These are phyloP conservation scores for Triplophysa rosa DNA, from an alignment of 2,113 vertebrate genomes.

Conservation along the genomic window DNA sequence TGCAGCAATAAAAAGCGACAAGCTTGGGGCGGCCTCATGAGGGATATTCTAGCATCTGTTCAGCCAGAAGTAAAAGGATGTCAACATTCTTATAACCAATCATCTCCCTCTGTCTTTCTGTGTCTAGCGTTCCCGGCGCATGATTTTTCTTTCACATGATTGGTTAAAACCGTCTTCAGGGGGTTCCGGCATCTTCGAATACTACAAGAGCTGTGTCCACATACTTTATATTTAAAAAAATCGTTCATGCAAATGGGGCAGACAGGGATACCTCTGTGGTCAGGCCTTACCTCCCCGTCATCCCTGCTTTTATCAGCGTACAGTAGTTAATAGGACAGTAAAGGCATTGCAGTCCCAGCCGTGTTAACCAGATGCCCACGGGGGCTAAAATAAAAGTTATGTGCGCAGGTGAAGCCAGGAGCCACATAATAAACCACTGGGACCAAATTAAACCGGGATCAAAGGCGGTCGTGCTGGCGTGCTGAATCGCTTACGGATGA, in stretches of 20 bases:
- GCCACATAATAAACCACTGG: constrained; percentile 52
- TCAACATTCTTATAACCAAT: neutral
- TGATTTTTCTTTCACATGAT: neutral
- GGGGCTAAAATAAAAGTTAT: constrained; percentile 49
- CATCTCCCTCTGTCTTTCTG: no score
- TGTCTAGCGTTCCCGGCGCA: no score
- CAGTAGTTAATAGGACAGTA: constrained; percentile 43
- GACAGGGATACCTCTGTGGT: constrained; percentile 46
- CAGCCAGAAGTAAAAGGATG: neutral
- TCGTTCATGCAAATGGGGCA: neutral
- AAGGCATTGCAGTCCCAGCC: constrained; percentile 46
- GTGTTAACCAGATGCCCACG: constrained; percentile 43
- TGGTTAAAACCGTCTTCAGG: neutral
- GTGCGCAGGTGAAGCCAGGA: constrained; percentile 48
- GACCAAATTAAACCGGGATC: constrained; percentile 40
- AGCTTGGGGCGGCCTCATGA: neutral
- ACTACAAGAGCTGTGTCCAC: neutral
- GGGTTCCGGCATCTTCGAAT: neutral
- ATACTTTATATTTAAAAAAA: neutral
- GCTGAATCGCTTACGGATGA: constrained; percentile 22
- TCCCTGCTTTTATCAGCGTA: constrained; percentile 19
- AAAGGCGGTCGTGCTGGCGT: constrained; percentile 41
- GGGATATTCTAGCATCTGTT: neutral
- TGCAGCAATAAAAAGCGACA: neutral
- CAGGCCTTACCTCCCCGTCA: constrained; percentile 21